Base-by-base conservation (phyloP, 1,140 invertebrate genomes). In the Orussus abietinus region DNA sequence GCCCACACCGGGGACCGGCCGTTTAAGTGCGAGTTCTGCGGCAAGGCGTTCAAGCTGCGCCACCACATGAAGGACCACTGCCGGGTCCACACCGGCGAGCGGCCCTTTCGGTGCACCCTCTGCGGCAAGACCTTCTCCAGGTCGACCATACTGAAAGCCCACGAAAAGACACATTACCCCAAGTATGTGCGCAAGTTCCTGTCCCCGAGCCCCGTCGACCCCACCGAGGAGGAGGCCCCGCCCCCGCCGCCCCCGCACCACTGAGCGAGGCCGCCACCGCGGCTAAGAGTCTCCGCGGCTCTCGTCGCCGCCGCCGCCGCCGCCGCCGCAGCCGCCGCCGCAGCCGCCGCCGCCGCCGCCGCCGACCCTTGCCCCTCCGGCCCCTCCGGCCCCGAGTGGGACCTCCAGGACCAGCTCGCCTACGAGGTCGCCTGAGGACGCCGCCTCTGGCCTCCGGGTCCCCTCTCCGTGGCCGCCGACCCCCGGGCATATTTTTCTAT, bases 41-140 rank as follows among this genome's bases (percentile, higher is more conserved):
- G 88, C 40, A 90, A 90, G 74, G 86, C 88, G 45, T 92, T 92
- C 76, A 92, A 92, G 66, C 70, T 91, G 50, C 78, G 89, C 31
- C 88, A 92, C 66, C 89, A 92, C 74, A 91, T 93, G 89, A 92
- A 91, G 73, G 89, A 92, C 72, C 90, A 92, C 70, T 90, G 88
- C 73, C 82, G 88, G 57, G 89, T 92, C 37, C 90, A 92, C 67
- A 92, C 89, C 53, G 90, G 90, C 36, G 90, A 92, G 67, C 77
- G 90, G 43, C 90, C 90, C 3, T 94, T 92, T 75, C 79, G 86
- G 50, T 94, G 91, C 71, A 80, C 81, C 33, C 75, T 92, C 42
- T 93, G 91, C 68, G 88, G 88, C 34, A 93, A 92, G 67, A 90
- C 86, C 26, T 94, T 92, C 70, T 90, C 88, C 33, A 77, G 88